Base-by-base conservation (phyloP, 2,888 invertebrate genomes). In the Argynnis bischoffii region DNA sequence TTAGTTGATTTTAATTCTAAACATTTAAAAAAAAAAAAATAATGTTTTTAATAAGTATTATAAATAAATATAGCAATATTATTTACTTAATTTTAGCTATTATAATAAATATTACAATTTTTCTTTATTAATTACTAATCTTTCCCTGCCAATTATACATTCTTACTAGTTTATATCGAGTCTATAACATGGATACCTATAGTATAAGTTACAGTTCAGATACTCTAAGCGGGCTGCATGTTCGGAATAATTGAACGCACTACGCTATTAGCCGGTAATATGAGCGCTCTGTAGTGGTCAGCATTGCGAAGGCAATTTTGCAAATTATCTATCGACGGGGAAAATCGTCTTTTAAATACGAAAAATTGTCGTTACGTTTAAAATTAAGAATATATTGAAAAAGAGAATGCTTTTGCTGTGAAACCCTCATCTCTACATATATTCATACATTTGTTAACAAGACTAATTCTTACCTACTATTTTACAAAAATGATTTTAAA, bases 301-400 rank as follows among this genome's bases (percentile, higher is more conserved):
- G 63, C 55, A 55, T 65, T 35, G 67, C 63, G 63, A 55, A 63
- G 54, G 70, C 55, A 68, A 74, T 72, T 75, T 72, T 65, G 71
- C 69, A 74, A 75, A 72, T 72, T 72, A 71, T 70, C 72, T 69
- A 70, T 69, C 69, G 67, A 68, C 65, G 63, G 69, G 47, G 73
- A 56, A 65, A 64, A 70, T 72, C 72, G 67, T 65, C 67, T 67
- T 69, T 66, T 70, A 60, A 60, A 72, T 66, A 47, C 54, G 35
- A 47, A 66, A 35, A 60, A 61, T 50, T 31, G 18, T 51, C 26
- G 50, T 46, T 31, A 16, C 21, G 11, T 56, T 46, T 50, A 13
- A 15, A 57, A 21, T 6, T n/a, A 26, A 18, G 8, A 14, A 18
- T 57, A 31, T 3, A 55, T 26, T 3, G 15, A n/a, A 31, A 55